These are phyloP conservation scores for Meta bourneti DNA, from an alignment of 2,888 invertebrate species.

Conservation along the genomic window DNA sequence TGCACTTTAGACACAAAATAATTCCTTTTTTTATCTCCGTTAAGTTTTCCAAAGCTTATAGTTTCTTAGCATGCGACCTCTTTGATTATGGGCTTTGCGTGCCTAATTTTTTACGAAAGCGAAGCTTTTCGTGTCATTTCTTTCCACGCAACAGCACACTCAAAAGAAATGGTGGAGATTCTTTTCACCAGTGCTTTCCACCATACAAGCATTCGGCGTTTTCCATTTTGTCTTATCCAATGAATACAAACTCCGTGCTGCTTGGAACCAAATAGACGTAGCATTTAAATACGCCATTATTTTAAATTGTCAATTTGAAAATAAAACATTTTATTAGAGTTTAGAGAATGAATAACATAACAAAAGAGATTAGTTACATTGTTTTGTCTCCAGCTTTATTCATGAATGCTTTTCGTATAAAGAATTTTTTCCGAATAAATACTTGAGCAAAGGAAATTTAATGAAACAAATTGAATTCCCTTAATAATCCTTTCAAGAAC, in stretches of 20 bases:
- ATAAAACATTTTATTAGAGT: too few species aligned
- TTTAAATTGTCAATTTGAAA: too few species aligned
- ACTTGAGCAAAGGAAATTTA: too few species aligned
- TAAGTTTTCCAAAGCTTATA: background rate
- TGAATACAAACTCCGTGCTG: background rate
- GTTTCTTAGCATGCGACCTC: slow-evolving; percentile 4
- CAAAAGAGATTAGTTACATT: too few species aligned
- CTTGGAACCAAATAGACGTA: background rate
- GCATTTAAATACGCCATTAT: too few species aligned
- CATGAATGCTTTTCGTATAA: too few species aligned
- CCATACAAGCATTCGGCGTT: background rate
- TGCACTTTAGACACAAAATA: background rate
- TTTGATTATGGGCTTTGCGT: slow-evolving; percentile 7
- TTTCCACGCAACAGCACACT: slow-evolving; percentile 22
- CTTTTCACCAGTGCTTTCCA: background rate
- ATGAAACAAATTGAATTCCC: too few species aligned
- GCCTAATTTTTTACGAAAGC: slow-evolving; percentile 3
- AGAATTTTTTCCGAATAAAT: too few species aligned
- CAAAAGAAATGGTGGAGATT: background rate
- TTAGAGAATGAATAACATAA: too few species aligned
- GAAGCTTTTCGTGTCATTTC: slow-evolving; percentile 5
- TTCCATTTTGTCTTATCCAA: background rate
- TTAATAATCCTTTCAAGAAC: too few species aligned
- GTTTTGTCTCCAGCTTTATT: too few species aligned
- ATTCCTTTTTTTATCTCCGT: background rate